Base-by-base conservation (phyloP, 1,140 invertebrate genomes). In the Bombus picipes region DNA sequence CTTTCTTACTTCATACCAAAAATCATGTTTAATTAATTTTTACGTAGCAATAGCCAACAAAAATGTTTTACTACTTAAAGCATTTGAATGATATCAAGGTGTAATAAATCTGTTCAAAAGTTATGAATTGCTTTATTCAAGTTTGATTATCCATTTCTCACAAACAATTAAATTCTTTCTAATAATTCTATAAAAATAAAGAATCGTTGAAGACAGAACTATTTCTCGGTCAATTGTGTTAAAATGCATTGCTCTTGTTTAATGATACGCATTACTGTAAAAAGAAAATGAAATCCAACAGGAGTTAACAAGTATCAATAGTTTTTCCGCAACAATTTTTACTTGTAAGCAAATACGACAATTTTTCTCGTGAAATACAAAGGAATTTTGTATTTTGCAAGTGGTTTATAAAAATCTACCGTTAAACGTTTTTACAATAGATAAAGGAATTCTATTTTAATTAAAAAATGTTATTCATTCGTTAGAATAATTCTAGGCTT, bases 401-500 rank as follows among this genome's bases (percentile, higher is more conserved):
- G 75, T 62, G 34, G 13, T 77, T 77, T 62, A 62, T 77, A 62
- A 77, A 77, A 77, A 77, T 77, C 37, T 77, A 77, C 10, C 34
- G 22, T 53, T 77, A 77, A 1, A 37, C 4, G 59, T 77, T 66
- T 22, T 77, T 77, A 39, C 15, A 70, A 28, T 47, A 79, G 18
- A 53, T 53, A 68, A 43, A 80, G 77, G 68, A 85, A 62, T 80
- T 41, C 75, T 65, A 37, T 22, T 13, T 37, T 1, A 71, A 62
- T 85, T 43, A 71, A 70, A 80, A 70, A 43, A n/a, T 75, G 9
- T 53, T 22, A 34, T 12, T 85, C 15, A 18, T 73, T n/a, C 18
- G 25, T 70, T 39, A 68, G 74, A 83, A 41, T 83, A 83, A 83
- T 57, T 76, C 65, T 78, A 83, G 81, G 41, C 65, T 83, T 83